Evolutionary conservation across 2,888 invertebrate species (phyloP).

Genomic region (Polymixis lichenea): DNA sequence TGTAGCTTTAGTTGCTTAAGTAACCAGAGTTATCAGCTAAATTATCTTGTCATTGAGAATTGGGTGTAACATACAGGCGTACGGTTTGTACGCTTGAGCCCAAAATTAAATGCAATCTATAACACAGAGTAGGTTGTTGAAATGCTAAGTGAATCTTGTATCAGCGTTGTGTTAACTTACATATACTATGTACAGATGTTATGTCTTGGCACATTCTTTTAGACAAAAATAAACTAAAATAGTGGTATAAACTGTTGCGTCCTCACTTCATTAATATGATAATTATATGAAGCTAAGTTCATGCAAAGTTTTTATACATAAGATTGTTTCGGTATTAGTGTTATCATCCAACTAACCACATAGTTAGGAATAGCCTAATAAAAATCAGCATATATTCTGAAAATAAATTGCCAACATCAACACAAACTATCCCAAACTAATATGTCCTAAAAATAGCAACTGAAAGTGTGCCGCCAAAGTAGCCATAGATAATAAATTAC

Average conservation of each 20-base stretch:
- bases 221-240: neutral
- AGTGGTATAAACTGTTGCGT: neutral
- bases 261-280: neutral
- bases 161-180: neutral
- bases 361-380: neutral
- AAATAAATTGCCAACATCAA: neutral
- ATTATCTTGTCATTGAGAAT: slow-evolving; percentile 8
- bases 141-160: neutral
- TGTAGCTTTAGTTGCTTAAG: slow-evolving; percentile 12
- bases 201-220: neutral
- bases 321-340: neutral
- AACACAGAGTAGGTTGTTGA: neutral
- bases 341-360: neutral
- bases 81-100: slow-evolving; percentile 11
- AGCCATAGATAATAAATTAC: slow-evolving; percentile 48
- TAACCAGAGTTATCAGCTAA: slow-evolving; percentile 40
- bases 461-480: slow-evolving; percentile 8
- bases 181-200: neutral
- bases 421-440: neutral
- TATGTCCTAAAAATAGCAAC: slow-evolving; percentile 21
- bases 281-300: neutral
- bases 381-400: neutral
- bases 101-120: slow-evolving; percentile 19
- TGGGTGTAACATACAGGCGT: slow-evolving; percentile 12
- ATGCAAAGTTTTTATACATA: neutral